Percentiles rank a stretch among this genome's conserved stretches.
Conservation (phyloP, 2,113 vertebrate genomes). For the Neogale vison region DNA sequence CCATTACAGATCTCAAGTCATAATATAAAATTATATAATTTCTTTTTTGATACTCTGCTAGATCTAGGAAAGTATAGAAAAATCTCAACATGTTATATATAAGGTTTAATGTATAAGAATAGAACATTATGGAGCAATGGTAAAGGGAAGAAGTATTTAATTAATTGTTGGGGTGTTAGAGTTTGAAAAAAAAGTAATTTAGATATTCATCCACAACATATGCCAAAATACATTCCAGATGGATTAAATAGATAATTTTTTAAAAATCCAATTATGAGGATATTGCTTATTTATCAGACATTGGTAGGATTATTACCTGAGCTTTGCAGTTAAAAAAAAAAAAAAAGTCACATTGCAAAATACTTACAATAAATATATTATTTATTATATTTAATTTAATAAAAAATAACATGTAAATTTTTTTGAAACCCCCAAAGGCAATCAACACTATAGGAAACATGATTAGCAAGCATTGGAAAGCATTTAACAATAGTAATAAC, state of each 20-base stretch:
- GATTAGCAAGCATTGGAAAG: neutral
- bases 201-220: neutral
- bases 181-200: slow-evolving; percentile 42
- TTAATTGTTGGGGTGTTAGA: neutral
- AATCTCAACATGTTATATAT: neutral
- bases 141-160: neutral
- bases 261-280: neutral
- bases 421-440: neutral
- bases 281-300: neutral
- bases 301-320: neutral
- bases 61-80: neutral
- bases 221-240: neutral
- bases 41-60: neutral
- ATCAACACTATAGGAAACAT: neutral
- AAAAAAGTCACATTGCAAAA: neutral
- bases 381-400: neutral
- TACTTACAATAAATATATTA: neutral
- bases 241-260: neutral
- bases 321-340: neutral
- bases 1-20: neutral
- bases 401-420: neutral
- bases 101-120: neutral
- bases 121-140: neutral
- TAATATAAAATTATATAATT: neutral
- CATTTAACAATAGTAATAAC: neutral